Percentiles rank a stretch among this genome's conserved stretches.
These are phyloP conservation scores for Stomorhina lunata DNA, from an alignment of 2,888 invertebrate species.

Conservation along the genomic window DNA sequence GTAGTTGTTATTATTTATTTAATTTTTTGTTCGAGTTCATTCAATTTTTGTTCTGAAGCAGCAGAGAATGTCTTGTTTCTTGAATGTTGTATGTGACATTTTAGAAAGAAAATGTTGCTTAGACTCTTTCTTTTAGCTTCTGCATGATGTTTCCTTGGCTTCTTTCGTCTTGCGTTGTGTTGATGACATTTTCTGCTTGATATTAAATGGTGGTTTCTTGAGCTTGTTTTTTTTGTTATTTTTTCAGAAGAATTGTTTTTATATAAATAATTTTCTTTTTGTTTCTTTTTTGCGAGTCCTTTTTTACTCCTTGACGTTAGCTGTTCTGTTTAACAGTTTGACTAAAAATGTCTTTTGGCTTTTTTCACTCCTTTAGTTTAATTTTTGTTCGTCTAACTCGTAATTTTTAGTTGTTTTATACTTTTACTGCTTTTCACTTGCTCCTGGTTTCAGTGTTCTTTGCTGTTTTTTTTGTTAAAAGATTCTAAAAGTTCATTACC, in stretches of 20 bases:
- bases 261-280: too few relatives aligned
- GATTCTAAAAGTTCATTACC: constrained; percentile 63
- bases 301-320: constrained; percentile 57
- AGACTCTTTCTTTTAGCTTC: constrained; percentile 32
- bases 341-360: too few relatives aligned
- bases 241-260: neutral
- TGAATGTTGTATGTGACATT: constrained; percentile 56
- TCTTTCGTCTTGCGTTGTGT: too few relatives aligned
- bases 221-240: constrained; percentile 19
- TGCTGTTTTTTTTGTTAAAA: constrained; percentile 9
- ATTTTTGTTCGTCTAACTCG: constrained; percentile 22
- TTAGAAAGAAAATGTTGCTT: constrained; percentile 63
- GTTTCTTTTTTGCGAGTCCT: too few relatives aligned
- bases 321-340: constrained; percentile 52
- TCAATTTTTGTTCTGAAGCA: neutral
- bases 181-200: constrained; percentile 63
- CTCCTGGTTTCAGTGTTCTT: constrained; percentile 33
- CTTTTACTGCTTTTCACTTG: constrained; percentile 61
- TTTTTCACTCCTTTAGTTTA: too few relatives aligned
- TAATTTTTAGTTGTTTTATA: constrained; percentile 60
- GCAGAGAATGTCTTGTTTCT: too few relatives aligned
- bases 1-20: constrained; percentile 5
- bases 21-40: too few relatives aligned
- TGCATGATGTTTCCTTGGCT: too few relatives aligned
- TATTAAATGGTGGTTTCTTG: constrained; percentile 53